Evolutionary conservation across 2,113 vertebrate species (phyloP).

Genomic region (Falco punctatus): DNA sequence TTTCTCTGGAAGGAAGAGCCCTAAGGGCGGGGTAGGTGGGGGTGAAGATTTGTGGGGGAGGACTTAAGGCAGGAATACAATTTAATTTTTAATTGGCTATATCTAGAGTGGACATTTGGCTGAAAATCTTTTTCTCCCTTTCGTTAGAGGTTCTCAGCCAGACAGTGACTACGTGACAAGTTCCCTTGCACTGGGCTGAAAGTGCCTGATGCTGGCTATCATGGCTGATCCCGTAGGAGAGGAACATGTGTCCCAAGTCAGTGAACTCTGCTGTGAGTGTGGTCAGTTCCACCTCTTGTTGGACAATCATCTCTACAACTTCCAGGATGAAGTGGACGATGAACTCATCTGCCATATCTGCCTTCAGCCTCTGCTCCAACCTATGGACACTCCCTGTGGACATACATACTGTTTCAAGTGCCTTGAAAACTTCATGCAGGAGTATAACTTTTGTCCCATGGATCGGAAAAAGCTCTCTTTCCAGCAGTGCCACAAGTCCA

Average conservation of each 20-base stretch:
- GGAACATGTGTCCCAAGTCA: neutral
- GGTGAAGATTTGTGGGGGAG: neutral
- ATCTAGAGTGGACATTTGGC: neutral
- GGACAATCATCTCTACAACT: slow-evolving; percentile 91
- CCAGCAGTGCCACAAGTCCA: slow-evolving; percentile 87
- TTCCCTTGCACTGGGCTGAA: neutral
- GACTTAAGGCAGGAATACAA: neutral
- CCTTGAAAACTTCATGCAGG: slow-evolving; percentile 89
- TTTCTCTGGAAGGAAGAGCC: neutral
- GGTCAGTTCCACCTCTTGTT: slow-evolving; percentile 84
- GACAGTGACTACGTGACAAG: neutral
- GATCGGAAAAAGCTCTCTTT: slow-evolving; percentile 86
- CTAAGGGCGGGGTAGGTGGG: neutral
- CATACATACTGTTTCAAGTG: slow-evolving; percentile 91
- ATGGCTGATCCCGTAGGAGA: slow-evolving; percentile 74
- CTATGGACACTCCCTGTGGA: slow-evolving; percentile 92
- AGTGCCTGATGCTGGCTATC: slow-evolving; percentile 9
- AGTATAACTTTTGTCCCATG: slow-evolving; percentile 90
- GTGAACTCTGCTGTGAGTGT: slow-evolving; percentile 84
- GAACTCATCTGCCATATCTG: slow-evolving; percentile 92
- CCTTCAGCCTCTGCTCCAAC: slow-evolving; percentile 87
- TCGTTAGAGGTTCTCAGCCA: neutral
- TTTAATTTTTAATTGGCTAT: neutral
- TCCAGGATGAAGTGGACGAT: slow-evolving; percentile 91
- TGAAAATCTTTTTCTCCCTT: neutral